Evolutionary conservation across 23 tunicate species (phyloP).

Genomic region (Corella eumyota): DNA sequence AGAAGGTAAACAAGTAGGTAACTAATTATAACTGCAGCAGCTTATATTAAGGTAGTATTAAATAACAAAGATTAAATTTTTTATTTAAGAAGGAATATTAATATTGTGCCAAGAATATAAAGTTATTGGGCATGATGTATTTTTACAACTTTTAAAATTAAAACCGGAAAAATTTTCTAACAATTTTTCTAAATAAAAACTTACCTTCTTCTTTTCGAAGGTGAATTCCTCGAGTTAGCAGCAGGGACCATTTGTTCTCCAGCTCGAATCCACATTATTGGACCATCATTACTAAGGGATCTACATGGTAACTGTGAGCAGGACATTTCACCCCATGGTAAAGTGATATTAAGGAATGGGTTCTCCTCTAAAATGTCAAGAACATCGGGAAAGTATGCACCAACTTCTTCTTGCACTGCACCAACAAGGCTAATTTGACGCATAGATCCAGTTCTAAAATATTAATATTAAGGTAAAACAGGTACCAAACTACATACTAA

Average conservation of each 20-base stretch:
- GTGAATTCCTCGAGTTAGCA: constrained; percentile 44
- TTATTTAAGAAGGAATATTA: background rate
- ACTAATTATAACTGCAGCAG: no score
- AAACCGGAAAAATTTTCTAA: background rate
- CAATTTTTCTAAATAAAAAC: background rate
- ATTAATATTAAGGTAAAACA: background rate
- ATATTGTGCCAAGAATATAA: background rate
- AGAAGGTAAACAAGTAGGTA: no score
- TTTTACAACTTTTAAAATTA: background rate
- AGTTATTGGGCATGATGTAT: no score
- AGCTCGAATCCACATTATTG: constrained; percentile 92
- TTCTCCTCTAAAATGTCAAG: constrained; percentile 68
- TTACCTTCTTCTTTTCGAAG: constrained; percentile 41
- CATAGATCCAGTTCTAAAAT: constrained; percentile 79
- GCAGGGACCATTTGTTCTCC: constrained; percentile 98
- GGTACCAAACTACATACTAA: background rate
- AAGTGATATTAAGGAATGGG: constrained; percentile 61
- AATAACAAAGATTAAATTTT: background rate
- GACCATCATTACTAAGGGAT: constrained; percentile 81
- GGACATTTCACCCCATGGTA: constrained; percentile 98
- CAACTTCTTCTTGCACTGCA: constrained; percentile 82
- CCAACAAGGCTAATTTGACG: constrained; percentile 89
- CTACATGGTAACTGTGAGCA: constrained; percentile 42
- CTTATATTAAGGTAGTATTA: no score
- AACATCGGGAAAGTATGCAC: constrained; percentile 66